A percentile compares a stretch with the other conserved stretches of the same genome.
phyloP scores from a whole-genome alignment of 2,888 invertebrate genomes.

The Xanthia icteritia region DNA sequence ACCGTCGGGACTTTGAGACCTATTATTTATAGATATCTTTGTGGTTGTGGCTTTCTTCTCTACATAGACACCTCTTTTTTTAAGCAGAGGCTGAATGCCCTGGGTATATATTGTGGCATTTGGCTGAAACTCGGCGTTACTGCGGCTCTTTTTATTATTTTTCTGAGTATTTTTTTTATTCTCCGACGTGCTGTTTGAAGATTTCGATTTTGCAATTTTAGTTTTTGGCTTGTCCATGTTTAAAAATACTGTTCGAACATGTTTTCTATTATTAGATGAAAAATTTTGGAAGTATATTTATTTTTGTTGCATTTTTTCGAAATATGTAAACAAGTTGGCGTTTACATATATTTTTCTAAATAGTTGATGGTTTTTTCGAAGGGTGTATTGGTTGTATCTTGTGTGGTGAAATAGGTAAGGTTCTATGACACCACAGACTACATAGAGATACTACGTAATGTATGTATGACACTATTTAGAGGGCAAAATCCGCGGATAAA shows the following conservation, averaged over 20 bases:
- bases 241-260: background rate
- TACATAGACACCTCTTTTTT: slow-evolving; percentile 81
- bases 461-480: background rate
- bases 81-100: slow-evolving; percentile 60
- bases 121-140: slow-evolving; percentile 73
- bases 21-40: slow-evolving; percentile 34
- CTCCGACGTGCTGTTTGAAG: slow-evolving; percentile 71
- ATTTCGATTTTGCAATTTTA: slow-evolving; percentile 74
- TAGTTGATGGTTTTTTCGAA: background rate
- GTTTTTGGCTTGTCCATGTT: slow-evolving; percentile 69
- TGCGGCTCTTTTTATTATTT: slow-evolving; percentile 70
- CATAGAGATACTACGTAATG: too few species aligned
- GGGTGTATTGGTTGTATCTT: background rate
- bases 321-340: slow-evolving; percentile 4
- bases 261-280: background rate
- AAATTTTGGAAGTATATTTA: slow-evolving; percentile 18
- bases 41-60: slow-evolving; percentile 72
- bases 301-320: slow-evolving; percentile 19
- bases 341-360: background rate
- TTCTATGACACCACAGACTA: too few species aligned
- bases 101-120: background rate
- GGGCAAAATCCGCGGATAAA: background rate
- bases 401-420: background rate
- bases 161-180: slow-evolving; percentile 40
- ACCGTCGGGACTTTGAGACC: slow-evolving; percentile 46